phyloP scores from a whole-genome alignment of 2,797 vertebrate species.

The Vultur gryphus region DNA sequence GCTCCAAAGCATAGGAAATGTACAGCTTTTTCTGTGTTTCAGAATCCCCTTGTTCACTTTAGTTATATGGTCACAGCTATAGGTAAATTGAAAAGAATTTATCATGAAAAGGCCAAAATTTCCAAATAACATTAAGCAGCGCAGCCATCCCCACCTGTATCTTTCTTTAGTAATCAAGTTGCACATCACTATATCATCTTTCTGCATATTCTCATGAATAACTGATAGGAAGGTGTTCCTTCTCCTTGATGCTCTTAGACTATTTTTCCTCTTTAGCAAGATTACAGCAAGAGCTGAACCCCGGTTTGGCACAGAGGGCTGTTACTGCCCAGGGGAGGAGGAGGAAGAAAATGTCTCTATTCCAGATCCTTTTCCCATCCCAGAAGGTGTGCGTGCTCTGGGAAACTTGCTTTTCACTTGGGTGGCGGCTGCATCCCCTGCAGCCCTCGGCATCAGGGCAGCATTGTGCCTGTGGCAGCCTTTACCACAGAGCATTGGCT shows the following conservation, averaged over 20 bases:
- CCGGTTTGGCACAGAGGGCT: background rate
- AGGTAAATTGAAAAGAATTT: background rate
- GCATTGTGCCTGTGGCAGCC: accelerated
- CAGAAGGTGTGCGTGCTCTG: background rate
- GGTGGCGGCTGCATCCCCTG: background rate
- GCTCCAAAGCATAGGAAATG: background rate
- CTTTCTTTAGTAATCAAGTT: background rate
- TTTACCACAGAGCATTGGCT: accelerated
- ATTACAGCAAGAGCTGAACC: background rate
- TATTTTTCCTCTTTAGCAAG: background rate
- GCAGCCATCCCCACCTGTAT: accelerated
- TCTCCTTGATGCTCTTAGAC: background rate
- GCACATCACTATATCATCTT: background rate
- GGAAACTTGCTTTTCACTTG: background rate
- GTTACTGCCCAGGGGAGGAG: background rate
- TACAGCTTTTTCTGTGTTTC: background rate
- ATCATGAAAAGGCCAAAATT: background rate
- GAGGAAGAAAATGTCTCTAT: background rate
- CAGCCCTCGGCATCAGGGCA: background rate
- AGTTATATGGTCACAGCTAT: accelerated
- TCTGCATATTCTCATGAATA: too few species aligned
- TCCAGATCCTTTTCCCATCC: background rate
- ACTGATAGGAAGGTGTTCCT: background rate
- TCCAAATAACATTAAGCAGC: background rate
- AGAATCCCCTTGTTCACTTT: background rate